Percentiles rank a stretch among this genome's conserved stretches.
Evolutionary conservation across 2,797 vertebrate genomes (phyloP).

Genomic region (Muscicapa striata): DNA sequence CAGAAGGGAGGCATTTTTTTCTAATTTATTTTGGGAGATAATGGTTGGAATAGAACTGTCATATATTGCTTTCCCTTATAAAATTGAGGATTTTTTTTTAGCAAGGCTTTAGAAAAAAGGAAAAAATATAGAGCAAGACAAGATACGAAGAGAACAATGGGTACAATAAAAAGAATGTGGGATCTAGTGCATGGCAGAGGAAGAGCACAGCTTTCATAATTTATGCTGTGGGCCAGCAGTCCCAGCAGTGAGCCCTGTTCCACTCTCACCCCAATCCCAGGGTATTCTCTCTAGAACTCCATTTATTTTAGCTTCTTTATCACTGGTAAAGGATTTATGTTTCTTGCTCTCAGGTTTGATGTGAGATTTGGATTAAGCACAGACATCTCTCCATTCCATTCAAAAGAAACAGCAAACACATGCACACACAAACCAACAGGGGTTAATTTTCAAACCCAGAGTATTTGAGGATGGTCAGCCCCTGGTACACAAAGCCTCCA

Average conservation of each 20-base stretch:
- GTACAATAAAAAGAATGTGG: not conserved
- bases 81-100: slow-evolving; percentile 9
- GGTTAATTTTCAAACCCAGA: not conserved
- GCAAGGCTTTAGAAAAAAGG: not conserved
- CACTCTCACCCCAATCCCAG: not conserved
- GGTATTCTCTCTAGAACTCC: not conserved
- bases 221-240: not conserved
- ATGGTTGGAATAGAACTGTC: not conserved
- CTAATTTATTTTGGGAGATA: slow-evolving; percentile 23
- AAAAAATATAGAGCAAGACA: not conserved
- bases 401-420: not conserved
- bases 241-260: not conserved
- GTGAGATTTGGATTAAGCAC: not conserved
- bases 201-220: not conserved
- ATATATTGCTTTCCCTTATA: not conserved
- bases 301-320: not conserved
- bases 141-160: not conserved
- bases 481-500: not conserved
- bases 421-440: not conserved
- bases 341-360: not conserved
- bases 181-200: not conserved
- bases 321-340: not conserved
- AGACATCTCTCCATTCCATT: not conserved
- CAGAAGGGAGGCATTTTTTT: slow-evolving; percentile 38
- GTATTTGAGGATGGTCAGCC: not conserved